Conservation (phyloP, 2,888 invertebrate species). For the Cerceris rybyensis region DNA sequence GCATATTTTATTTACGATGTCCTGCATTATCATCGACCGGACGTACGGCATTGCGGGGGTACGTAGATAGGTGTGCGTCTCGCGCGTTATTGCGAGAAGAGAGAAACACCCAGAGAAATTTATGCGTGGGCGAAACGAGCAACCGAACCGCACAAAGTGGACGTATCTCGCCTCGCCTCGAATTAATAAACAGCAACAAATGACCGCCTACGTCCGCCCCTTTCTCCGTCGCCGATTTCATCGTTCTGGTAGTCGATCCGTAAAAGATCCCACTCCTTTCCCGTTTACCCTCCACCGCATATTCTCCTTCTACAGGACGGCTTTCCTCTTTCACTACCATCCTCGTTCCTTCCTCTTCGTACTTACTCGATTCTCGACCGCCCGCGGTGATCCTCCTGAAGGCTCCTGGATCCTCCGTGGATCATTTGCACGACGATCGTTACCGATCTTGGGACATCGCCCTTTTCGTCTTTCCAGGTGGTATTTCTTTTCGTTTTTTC, state of each 20-base stretch:
- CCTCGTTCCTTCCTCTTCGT: conserved; percentile 37
- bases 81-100: conserved; percentile 48
- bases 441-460: conserved; percentile 46
- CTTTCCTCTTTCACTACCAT: conserved; percentile 50
- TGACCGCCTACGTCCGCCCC: conserved; percentile 75
- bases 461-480: conserved; percentile 4
- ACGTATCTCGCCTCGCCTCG: conserved; percentile 78
- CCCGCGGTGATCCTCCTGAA: conserved; percentile 58
- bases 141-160: conserved; percentile 74
- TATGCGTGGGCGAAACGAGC: conserved; percentile 76
- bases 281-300: conserved; percentile 24
- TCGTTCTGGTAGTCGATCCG: conserved; percentile 74
- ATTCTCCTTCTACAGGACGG: conserved; percentile 23
- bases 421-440: conserved; percentile 60
- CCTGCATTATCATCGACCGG: conserved; percentile 64
- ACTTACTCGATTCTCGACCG: conserved; percentile 58
- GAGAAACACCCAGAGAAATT: conserved; percentile 58
- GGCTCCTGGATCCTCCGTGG: conserved; percentile 55
- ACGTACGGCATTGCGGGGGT: conserved; percentile 31
- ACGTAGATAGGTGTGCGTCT: conserved; percentile 18
- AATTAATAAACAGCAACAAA: conserved; percentile 81
- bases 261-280: conserved; percentile 54
- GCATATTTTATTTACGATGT: conserved; percentile 67
- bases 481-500: not conserved
- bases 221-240: conserved; percentile 74